Base-by-base conservation (phyloP, 64 coral and sea anemone species). In the Anthopleura sola region DNA sequence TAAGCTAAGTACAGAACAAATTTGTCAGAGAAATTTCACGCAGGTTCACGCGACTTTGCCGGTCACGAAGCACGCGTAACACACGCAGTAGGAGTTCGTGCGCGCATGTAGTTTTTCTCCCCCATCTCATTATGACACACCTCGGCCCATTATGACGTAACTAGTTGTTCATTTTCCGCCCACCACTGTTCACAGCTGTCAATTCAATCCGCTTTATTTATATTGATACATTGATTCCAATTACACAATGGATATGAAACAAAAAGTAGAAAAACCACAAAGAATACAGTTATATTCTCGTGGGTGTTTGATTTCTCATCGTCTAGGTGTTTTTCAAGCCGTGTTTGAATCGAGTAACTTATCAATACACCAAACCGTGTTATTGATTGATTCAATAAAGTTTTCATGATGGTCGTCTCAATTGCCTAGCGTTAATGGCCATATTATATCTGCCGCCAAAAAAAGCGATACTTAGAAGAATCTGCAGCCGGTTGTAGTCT, bases 381-480 rank as follows among this genome's bases (percentile, higher is more conserved):
- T 71, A 71, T 71, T 20, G 66, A 71, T 71, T 71, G 66, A 71
- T 71, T 71, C 29, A 71, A 71, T 71, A 71, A 71, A 36, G 10
- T 71, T 15, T 34, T 31, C 4, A 31, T 79, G 76, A 79, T 79
- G 36, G 36, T n/a, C 37, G 76, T 79, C 38, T 79, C 76, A 79
- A 79, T 79, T 79, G 76, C 76, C 76, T 48, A 47, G 36, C 76
- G 76, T 44, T 79, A 79, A 79, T 79, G 34, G 76, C 44, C 44
- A 44, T 44, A 44, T 44, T 79, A 79, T 79, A 44, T 48, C 47
- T 48, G 47, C 31, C 37, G 76, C 76, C 76, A 48, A 79, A 79
- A n/a, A 79, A 48, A 53, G 0, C 76, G 76, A 79, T 79, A 79
- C 76, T 79, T 79, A 79, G 76, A 23, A 79, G 76, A 28, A 79